Evolutionary conservation across 2,888 invertebrate species (phyloP).

Genomic region (Adelphocoris suturalis): DNA sequence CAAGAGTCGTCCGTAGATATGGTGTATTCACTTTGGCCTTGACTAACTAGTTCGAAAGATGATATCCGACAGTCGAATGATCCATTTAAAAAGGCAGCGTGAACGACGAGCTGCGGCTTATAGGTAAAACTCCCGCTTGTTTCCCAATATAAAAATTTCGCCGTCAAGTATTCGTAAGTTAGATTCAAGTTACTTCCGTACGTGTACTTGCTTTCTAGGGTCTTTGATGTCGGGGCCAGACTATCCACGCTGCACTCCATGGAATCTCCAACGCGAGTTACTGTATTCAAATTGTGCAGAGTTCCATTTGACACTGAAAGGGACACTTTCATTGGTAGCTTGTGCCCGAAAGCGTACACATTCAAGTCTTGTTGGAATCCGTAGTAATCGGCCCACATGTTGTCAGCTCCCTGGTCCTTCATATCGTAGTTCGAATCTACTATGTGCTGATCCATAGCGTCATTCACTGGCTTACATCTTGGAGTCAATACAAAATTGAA

Average conservation of each 20-base stretch:
- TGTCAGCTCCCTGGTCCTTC: neutral
- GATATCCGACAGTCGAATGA: neutral
- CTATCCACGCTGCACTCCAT: neutral
- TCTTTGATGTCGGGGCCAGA: neutral
- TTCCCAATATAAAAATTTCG: slow-evolving; percentile 4
- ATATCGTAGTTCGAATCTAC: neutral
- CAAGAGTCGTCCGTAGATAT: neutral
- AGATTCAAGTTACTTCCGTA: neutral
- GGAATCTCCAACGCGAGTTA: neutral
- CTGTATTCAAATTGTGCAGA: neutral
- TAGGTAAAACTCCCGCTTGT: neutral
- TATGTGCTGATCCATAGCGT: neutral
- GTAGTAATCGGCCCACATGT: neutral
- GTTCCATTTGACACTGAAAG: neutral
- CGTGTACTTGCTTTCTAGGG: neutral
- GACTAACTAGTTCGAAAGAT: neutral
- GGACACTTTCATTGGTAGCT: neutral
- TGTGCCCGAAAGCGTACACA: neutral
- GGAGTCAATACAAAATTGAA: neutral
- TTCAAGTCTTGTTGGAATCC: neutral
- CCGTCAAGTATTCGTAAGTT: neutral
- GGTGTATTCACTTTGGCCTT: neutral
- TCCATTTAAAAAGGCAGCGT: neutral
- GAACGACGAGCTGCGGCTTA: neutral
- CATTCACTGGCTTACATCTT: neutral